These are phyloP conservation scores for Ennomos quercinarius DNA, from an alignment of 2,888 invertebrate genomes.

Conservation along the genomic window DNA sequence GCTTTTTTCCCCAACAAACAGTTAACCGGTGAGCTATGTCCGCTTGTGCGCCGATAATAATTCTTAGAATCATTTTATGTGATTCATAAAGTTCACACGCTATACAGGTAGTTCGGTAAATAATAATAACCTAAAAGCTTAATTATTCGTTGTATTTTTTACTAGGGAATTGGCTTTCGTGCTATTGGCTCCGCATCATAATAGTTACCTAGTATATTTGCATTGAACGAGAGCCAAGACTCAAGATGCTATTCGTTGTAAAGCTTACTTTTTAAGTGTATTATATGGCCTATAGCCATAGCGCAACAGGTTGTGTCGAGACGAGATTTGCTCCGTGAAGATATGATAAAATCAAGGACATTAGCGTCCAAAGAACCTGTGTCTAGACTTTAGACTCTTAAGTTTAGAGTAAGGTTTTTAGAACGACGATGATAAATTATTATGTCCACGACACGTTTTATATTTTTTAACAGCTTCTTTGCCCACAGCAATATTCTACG, in stretches of 20 bases:
- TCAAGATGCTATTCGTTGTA: background rate
- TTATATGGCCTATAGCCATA: conserved; percentile 1
- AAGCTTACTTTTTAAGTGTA: background rate
- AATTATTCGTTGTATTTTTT: conserved; percentile 57
- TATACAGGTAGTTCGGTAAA: conserved; percentile 7
- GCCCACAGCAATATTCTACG: background rate
- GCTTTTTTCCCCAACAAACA: too few relatives aligned
- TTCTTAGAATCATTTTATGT: conserved; percentile 61
- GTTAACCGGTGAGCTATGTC: conserved; percentile 22
- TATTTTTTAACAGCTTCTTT: conserved; percentile 1
- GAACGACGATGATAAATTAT: conserved; percentile 7
- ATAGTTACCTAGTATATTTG: conserved; percentile 39
- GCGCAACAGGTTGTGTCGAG: conserved; percentile 16
- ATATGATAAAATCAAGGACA: conserved; percentile 17
- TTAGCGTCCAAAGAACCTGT: conserved; percentile 2
- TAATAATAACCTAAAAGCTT: conserved; percentile 31
- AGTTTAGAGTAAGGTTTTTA: conserved; percentile 7
- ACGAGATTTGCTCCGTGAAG: conserved; percentile 10
- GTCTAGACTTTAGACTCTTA: conserved; percentile 14
- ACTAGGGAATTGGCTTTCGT: conserved; percentile 53
- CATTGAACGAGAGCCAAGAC: conserved; percentile 31
- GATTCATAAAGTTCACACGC: conserved; percentile 67
- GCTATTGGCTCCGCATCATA: conserved; percentile 45
- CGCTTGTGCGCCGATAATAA: conserved; percentile 38
- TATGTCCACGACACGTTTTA: background rate